These are phyloP conservation scores for Hyles euphorbiae DNA, from an alignment of 1,140 invertebrate genomes.

Conservation along the genomic window DNA sequence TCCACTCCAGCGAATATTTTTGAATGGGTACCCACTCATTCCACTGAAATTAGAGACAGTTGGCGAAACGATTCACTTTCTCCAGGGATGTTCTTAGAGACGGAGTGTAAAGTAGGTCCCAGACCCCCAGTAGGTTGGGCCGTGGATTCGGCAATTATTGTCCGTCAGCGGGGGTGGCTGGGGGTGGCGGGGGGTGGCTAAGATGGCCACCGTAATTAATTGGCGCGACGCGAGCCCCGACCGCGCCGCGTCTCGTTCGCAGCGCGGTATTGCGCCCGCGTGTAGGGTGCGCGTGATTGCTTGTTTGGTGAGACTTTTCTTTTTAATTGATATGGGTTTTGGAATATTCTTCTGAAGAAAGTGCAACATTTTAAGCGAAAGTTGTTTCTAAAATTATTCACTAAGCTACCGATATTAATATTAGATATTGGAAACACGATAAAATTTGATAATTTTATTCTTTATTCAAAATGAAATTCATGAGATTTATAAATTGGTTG, in stretches of 20 bases:
- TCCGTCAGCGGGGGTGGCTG: conserved; percentile 49
- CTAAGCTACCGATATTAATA: too few relatives aligned
- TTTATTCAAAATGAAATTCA: too few relatives aligned
- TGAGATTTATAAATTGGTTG: too few relatives aligned
- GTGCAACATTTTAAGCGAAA: too few relatives aligned
- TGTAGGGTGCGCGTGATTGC: conserved; percentile 24
- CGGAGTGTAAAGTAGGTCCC: conserved; percentile 3
- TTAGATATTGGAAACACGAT: too few relatives aligned
- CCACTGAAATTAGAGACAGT: too few relatives aligned
- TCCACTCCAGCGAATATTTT: too few relatives aligned
- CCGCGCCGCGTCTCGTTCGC: conserved; percentile 64
- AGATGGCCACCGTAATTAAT: conserved; percentile 74
- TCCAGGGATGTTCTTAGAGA: not conserved
- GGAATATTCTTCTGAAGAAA: too few relatives aligned
- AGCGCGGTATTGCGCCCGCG: conserved; percentile 60
- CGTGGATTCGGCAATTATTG: conserved; percentile 68
- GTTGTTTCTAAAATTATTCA: too few relatives aligned
- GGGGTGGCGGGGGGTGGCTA: conserved; percentile 37
- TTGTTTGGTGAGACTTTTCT: not conserved
- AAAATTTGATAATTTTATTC: too few relatives aligned
- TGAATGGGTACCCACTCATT: too few relatives aligned
- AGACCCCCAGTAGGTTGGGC: conserved; percentile 8
- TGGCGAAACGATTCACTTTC: not conserved
- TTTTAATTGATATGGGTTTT: not conserved
- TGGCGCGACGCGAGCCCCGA: conserved; percentile 72